Evolutionary conservation across 2,797 vertebrate species (phyloP).

Genomic region (Danionella dracula): DNA sequence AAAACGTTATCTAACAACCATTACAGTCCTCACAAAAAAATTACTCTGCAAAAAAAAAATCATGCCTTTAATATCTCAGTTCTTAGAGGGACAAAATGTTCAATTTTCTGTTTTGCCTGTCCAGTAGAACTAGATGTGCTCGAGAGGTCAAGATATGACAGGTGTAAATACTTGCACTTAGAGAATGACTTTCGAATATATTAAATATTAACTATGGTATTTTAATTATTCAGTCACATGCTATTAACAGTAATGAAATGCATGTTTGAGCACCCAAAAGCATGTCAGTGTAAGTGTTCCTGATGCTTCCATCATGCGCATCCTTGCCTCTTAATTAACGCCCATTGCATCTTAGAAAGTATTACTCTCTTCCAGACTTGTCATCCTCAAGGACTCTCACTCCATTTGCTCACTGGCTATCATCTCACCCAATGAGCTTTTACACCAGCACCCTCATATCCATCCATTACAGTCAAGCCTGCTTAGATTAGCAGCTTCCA

Average conservation of each 20-base stretch:
- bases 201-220: no score
- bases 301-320: neutral
- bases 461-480: slow-evolving; percentile 19
- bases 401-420: slow-evolving; percentile 6
- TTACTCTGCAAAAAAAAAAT: no score
- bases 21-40: no score
- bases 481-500: slow-evolving; percentile 15
- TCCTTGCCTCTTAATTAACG: neutral
- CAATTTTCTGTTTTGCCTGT: no score
- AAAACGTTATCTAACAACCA: no score
- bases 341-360: slow-evolving; percentile 1
- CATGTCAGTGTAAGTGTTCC: neutral
- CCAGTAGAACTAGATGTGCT: no score
- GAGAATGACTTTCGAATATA: no score
- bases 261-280: neutral
- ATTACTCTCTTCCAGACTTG: neutral
- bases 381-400: slow-evolving; percentile 13
- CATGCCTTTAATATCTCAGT: no score
- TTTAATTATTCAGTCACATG: neutral
- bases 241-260: no score
- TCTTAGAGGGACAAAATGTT: no score
- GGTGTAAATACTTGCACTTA: no score
- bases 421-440: neutral
- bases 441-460: neutral
- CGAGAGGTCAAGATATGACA: no score